Base-by-base conservation (phyloP, 2,888 invertebrate genomes). In the Zaprionus bogoriensis region DNA sequence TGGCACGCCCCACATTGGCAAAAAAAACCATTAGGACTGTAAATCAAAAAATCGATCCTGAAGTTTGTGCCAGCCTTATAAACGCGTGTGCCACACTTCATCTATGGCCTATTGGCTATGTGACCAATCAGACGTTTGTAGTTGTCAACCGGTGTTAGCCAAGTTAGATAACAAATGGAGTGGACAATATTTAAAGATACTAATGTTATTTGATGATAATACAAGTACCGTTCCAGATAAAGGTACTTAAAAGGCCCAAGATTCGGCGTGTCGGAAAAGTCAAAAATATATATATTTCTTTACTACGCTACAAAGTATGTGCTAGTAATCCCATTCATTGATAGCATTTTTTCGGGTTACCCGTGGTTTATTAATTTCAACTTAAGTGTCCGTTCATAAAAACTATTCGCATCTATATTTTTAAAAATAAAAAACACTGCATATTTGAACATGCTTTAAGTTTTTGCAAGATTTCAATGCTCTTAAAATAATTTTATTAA, bases 31-130 rank as follows among this genome's bases (percentile, higher is more conserved):
- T 12, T 12, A 28, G 17, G 12, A 27, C 25, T 3, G 27, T 67
- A 72, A 70, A 67, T 71, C 52, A 61, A 53, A 36, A 32, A 57
- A 23, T 25, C 38, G 46, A 53, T 70, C 25, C n/a, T n/a, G n/a
- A n/a, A n/a, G n/a, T n/a, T n/a, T n/a, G n/a, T n/a, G n/a, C n/a
- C n/a, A n/a, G n/a, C n/a, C 5, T 14, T 27, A 20, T 0, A 12
- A 9, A 17, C n/a, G 50, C 42, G 27, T 61, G 44, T 36, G 60
- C n/a, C 30, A 3, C 9, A 41, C 20, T 17, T 19, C 14, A 23
- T 5, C 10, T 12, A 23, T 12, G 4, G 14, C 14, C 9, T 5
- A 32, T 14, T 7, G 12, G 10, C 17, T 32, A 41, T 38, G 22
- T 17, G 53, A 14, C 30, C 42, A 23, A 4, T 39, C 10, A 4